Conservation (phyloP, 2,113 vertebrate species). For the Catagonus wagneri region DNA sequence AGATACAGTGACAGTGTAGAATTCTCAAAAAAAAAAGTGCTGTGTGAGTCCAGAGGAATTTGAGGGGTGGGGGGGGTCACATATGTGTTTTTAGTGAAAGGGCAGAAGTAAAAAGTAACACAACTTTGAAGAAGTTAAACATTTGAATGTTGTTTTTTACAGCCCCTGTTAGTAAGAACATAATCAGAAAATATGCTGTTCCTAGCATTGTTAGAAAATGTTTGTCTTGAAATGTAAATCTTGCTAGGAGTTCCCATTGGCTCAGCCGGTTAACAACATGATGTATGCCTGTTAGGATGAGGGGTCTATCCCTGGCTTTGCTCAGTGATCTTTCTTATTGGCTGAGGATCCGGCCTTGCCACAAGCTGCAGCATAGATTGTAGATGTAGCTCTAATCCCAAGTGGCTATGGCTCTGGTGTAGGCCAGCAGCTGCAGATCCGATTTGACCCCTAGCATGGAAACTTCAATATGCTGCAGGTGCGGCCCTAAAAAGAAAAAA, state of each 20-base stretch:
- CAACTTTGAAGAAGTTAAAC: slow-evolving; percentile 14
- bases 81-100: background rate
- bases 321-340: too few relatives aligned
- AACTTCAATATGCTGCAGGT: too few relatives aligned
- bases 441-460: too few relatives aligned
- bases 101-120: background rate
- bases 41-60: background rate
- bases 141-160: slow-evolving; percentile 26
- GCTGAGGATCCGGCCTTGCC: too few relatives aligned
- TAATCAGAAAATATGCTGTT: slow-evolving; percentile 14
- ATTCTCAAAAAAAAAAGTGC: background rate
- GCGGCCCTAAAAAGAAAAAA: background rate
- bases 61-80: background rate
- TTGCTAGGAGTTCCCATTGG: too few relatives aligned
- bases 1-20: background rate
- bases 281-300: too few relatives aligned
- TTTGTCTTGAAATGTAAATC: background rate
- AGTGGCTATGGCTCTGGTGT: too few relatives aligned
- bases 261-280: too few relatives aligned
- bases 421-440: too few relatives aligned
- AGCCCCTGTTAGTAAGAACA: background rate
- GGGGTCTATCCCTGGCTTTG: too few relatives aligned
- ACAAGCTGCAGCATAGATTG: too few relatives aligned
- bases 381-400: too few relatives aligned
- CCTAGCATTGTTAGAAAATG: background rate